Evolutionary conservation across 2,888 invertebrate genomes (phyloP).

Genomic region (Beris chalybata): DNA sequence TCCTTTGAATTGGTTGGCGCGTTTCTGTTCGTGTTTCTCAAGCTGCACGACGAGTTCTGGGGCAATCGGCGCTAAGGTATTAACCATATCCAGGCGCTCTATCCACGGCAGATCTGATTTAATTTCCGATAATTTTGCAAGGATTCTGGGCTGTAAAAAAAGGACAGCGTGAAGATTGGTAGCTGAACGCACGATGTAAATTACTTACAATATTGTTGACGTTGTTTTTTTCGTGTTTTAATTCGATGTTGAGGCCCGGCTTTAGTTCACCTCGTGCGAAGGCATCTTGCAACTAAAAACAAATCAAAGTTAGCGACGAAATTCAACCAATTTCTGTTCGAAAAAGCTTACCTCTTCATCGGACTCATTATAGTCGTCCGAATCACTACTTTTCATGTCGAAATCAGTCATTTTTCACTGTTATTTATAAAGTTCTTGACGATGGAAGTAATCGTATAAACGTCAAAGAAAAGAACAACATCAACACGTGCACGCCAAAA

Average conservation of each 20-base stretch:
- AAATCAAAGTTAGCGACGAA: constrained; percentile 7
- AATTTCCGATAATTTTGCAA: constrained; percentile 71
- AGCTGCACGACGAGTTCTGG: constrained; percentile 80
- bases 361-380: constrained; percentile 50
- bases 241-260: constrained; percentile 78
- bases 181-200: background rate
- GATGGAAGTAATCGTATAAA: no score
- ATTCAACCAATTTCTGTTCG: constrained; percentile 28
- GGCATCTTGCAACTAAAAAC: constrained; percentile 81
- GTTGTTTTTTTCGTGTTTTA: constrained; percentile 61
- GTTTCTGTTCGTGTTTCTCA: constrained; percentile 72
- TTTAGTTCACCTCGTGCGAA: constrained; percentile 83
- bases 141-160: constrained; percentile 57
- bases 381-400: constrained; percentile 45
- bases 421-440: background rate
- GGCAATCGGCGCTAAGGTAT: constrained; percentile 76
- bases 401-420: constrained; percentile 7
- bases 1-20: constrained; percentile 67
- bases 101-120: constrained; percentile 78
- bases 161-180: no score
- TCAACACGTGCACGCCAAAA: background rate
- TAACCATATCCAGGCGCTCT: constrained; percentile 80
- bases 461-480: no score
- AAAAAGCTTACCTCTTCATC: constrained; percentile 50
- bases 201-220: constrained; percentile 75